Base-by-base conservation (phyloP, 92 coral and sea anemone genomes). In the Muricea muricata region DNA sequence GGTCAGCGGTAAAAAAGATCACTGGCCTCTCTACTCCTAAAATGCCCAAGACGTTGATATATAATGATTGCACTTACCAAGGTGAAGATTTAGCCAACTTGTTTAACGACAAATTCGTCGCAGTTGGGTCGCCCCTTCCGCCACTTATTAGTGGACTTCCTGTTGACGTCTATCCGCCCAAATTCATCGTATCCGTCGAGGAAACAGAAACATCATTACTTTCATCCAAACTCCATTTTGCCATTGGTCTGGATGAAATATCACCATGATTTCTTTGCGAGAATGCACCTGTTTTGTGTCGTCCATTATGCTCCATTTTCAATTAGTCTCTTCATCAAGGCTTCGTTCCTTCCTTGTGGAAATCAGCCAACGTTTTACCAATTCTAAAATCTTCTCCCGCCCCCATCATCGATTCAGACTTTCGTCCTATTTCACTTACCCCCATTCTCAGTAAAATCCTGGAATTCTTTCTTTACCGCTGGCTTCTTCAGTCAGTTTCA, bases 381-480 rank as follows among this genome's bases (percentile, higher is more conserved):
- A 21, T 69, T 10, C 86, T 79, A 4, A 69, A 82, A 61, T 33
- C 70, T 65, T 25, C 79, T 40, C 86, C 78, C 52, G 65, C 86
- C 0, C 78, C 23, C 4, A 61, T 41, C 66, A 39, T 81, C 3
- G 77, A 81, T 63, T 17, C 35, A 0, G 77, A 81, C 77, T 29
- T 65, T 66, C 23, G 61, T 34, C 65, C 76, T n/a, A 66, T 81
- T 9, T 65, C 85, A 15, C 60, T 81, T n/a, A 81, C 77, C 55
- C 39, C 85, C 46, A 80, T 63, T 39, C 23, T 63, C 4, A 40
- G 55, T 34, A 66, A 81, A 73, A 82, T 82, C 48, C 78, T 81
- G 63, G 56, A 82, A 79, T 70, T 68, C 7, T 67, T 82, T 12
- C 78, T 68, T n/a, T 82, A 32, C 48, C 42, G 60, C 24, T 81